Percentiles rank a stretch among this genome's conserved stretches.
These are phyloP conservation scores for Leucoraja erinaceus DNA, from an alignment of 2,113 vertebrate species.

Conservation along the genomic window DNA sequence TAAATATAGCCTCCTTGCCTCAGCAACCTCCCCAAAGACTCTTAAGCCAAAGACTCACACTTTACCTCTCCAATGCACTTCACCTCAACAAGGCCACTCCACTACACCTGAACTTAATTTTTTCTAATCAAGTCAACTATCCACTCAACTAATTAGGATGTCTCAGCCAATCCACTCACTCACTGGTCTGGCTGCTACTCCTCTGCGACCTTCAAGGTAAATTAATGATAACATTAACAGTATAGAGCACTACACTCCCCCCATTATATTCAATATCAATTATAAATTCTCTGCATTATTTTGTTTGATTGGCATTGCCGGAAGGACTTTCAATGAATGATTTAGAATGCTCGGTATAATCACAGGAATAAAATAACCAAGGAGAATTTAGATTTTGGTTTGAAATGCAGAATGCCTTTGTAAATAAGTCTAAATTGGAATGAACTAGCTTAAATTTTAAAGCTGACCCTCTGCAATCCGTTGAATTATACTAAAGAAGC, in stretches of 20 bases:
- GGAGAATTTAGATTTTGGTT: not conserved
- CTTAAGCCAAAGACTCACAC: too few relatives aligned
- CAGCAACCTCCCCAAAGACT: too few relatives aligned
- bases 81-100: too few relatives aligned
- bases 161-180: too few relatives aligned
- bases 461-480: not conserved
- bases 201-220: not conserved
- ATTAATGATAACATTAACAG: not conserved
- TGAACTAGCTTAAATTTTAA: not conserved
- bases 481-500: not conserved
- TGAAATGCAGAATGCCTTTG: not conserved
- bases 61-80: too few relatives aligned
- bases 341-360: not conserved
- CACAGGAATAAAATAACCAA: not conserved
- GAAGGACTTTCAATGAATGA: not conserved
- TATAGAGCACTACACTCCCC: too few relatives aligned
- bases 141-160: too few relatives aligned
- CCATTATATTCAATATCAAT: not conserved
- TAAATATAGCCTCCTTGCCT: too few relatives aligned
- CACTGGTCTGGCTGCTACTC: too few relatives aligned
- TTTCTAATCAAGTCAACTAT: too few relatives aligned
- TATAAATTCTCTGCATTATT: not conserved
- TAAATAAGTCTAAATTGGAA: not conserved
- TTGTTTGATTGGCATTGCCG: not conserved
- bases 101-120: too few relatives aligned